A percentile compares a stretch with the other conserved stretches of the same genome.
These are phyloP conservation scores for Matsumurasca onukii DNA, from an alignment of 1,140 invertebrate species.

Conservation along the genomic window DNA sequence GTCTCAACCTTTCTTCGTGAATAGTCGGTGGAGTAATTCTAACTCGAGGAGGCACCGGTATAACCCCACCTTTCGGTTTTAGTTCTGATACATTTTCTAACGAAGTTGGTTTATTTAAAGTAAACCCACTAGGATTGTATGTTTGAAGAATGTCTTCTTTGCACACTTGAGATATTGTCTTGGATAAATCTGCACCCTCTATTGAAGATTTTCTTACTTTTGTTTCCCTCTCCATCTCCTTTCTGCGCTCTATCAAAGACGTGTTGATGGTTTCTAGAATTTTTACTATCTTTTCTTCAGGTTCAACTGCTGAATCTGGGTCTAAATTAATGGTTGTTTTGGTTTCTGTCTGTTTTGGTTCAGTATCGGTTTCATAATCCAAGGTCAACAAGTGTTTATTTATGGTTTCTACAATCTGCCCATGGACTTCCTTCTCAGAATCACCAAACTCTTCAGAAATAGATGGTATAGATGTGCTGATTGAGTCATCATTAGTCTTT, in stretches of 20 bases:
- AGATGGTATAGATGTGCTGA: conserved; percentile 5
- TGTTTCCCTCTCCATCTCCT: conserved; percentile 25
- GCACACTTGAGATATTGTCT: conserved; percentile 35
- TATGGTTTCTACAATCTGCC: conserved; percentile 47
- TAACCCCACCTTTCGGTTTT: conserved; percentile 12
- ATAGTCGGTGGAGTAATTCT: conserved; percentile 21
- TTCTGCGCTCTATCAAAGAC: conserved; percentile 36
- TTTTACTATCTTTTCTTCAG: conserved; percentile 34
- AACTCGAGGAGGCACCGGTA: conserved; percentile 24
- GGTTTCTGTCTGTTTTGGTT: conserved; percentile 23
- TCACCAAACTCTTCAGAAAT: conserved; percentile 9
- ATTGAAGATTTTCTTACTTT: conserved; percentile 21
- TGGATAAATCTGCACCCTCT: conserved; percentile 34
- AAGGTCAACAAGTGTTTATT: conserved; percentile 45
- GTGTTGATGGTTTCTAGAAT: conserved; percentile 41
- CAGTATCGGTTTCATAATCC: conserved; percentile 44
- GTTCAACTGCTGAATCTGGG: conserved; percentile 38
- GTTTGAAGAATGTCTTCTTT: conserved; percentile 32
- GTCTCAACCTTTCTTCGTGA: conserved; percentile 13
- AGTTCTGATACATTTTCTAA: conserved; percentile 12
- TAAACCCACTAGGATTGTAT: conserved; percentile 24
- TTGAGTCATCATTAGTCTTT: conserved; percentile 36
- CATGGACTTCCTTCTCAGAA: conserved; percentile 38
- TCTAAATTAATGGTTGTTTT: conserved; percentile 36
- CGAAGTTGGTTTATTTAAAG: conserved; percentile 6